Conservation (phyloP, 2,113 vertebrate species). For the Manacus vitellinus region DNA sequence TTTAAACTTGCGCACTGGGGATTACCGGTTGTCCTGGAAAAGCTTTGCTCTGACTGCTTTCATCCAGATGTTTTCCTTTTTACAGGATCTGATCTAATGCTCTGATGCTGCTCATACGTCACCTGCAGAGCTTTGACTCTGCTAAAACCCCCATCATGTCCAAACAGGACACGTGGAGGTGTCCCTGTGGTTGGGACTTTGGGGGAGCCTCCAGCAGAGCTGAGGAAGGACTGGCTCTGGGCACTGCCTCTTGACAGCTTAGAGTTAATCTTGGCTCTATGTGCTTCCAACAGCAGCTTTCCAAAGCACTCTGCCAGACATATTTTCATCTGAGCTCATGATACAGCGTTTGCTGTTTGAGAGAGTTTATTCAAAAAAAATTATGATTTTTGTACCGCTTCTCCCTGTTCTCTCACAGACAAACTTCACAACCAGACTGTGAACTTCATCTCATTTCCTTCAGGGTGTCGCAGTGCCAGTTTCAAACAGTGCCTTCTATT, state of each 20-base stretch:
- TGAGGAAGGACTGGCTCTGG: background rate
- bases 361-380: constrained; percentile 42
- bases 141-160: background rate
- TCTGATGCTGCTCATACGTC: background rate
- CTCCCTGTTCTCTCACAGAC: constrained; percentile 35
- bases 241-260: background rate
- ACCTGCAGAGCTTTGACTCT: background rate
- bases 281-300: constrained; percentile 17
- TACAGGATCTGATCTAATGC: background rate
- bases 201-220: background rate
- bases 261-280: constrained; percentile 26
- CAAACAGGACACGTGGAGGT: fast-evolving
- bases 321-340: constrained; percentile 47
- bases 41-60: background rate
- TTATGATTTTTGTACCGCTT: background rate
- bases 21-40: background rate
- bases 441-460: constrained; percentile 60
- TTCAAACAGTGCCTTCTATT: constrained; percentile 59
- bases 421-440: constrained; percentile 61
- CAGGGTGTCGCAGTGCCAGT: constrained; percentile 27
- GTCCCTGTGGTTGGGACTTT: background rate
- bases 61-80: background rate
- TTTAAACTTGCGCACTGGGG: background rate
- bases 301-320: constrained; percentile 29
- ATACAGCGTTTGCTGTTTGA: constrained; percentile 32